Base-by-base conservation (phyloP, 2,113 vertebrate genomes). In the Tenrec ecaudatus region DNA sequence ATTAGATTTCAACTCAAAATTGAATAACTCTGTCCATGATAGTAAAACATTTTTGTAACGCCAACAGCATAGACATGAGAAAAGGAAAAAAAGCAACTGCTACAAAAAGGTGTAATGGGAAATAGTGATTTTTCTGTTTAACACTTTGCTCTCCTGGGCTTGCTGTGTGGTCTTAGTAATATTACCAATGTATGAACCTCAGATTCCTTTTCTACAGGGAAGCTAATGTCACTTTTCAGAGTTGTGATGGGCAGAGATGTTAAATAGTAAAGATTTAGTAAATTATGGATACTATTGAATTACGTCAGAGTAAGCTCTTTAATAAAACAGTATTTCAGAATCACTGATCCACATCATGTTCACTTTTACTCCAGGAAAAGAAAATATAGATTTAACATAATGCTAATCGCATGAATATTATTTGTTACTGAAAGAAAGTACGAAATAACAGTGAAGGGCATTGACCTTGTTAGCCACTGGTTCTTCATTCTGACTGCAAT, bases 1-100 rank as follows among this genome's bases (percentile, higher is more conserved):
- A 58, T 82, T 66, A 92, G 10, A 90, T 73, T 88, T 90, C 76
- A 47, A 64, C 38, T 76, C 15, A 66, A 40, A 73, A 78, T 40
- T 60, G n/a, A 92, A 76, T 40, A 40, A 40, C 36, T 71, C 29
- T 85, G 31, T 71, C 23, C 29, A 29, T 25, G 2, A 64, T 11
- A 80, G 27, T 20, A 82, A 77, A 68, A 90, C 69, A 75, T 47
- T 85, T 88, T 57, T 92, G 57, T 10, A 93, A 93, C 71, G 75
- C 10, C 15, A 77, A 33, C 0, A 87, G 40, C 27, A 92, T 69
- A 82, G 84, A 57, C 31, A 75, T 40, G 64, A 29, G 76, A 64
- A 23, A 82, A 82, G 40, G n/a, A 83, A 62, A 90, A 4, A 87
- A 40, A 40, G 40, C 3, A 7, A 40, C 40, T 4, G 23, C 33